Evolutionary conservation across 2,797 vertebrate genomes (phyloP), one percentile per base, ranked within the genome.

Genomic region (Onychomys leucogaster): DNA sequence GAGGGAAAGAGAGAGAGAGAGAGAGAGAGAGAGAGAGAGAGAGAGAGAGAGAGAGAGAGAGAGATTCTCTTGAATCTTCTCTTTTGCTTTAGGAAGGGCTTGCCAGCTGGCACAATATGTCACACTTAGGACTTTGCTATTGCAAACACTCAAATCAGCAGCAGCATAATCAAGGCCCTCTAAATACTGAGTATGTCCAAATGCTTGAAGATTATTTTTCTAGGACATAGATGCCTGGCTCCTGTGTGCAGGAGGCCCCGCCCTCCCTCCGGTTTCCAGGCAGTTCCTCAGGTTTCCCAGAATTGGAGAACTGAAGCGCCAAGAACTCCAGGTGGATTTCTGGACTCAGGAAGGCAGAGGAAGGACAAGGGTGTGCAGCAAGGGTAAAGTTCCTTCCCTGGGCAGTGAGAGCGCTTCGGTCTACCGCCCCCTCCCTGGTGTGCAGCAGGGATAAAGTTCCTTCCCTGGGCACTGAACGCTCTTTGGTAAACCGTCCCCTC

Each of bases 141-240:
- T 95, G 57, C 41, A 75, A 52, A 29, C 25, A 92, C 93, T 78
- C 37, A 92, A 85, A 57, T 46, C 91, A 86, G 75, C 77, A 87
- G 41, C 57, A 52, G 83, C 75, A 82, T 63, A 80, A 59, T 52
- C 27, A 49, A 78, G 34, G 37, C 67, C 61, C 59, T 67, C 94
- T 77, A 34, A 63, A 41, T 85, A 67, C 63, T 43, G 78, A 80
- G 43, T 80, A 6, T 27, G 43, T 94, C 76, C 81, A 69, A 95
- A 46, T 25, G 59, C 49, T 87, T 95, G 86, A 77, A 55, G 92
- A 94, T 71, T 94, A 83, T 94, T 97, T 96, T 97, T 94, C 93
- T 96, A 96, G 84, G 81, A 89, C 23, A 21, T 3, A 9, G 7
- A 55, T 34, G 55, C 61, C 63, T n/a, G 23, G 76, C 0, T 34